phyloP scores from a whole-genome alignment of 1,140 invertebrate species.

The Pseudomyrmex gracilis region DNA sequence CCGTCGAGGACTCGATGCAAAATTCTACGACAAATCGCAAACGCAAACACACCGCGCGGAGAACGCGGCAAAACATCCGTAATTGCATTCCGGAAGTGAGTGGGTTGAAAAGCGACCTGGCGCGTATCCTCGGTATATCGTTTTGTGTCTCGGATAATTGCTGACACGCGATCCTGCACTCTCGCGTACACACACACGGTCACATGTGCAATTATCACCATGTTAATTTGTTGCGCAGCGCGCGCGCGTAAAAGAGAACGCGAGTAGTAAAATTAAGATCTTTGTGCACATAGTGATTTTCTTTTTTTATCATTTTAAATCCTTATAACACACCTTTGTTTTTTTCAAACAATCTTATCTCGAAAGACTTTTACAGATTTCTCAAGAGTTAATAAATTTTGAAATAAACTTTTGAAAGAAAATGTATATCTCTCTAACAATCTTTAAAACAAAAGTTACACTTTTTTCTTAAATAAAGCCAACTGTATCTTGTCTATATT shows the following conservation, averaged over 20 bases:
- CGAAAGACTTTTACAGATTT: background rate
- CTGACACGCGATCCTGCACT: conserved; percentile 54
- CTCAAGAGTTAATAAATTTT: too few relatives aligned
- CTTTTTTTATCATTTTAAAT: background rate
- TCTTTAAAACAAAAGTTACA: too few relatives aligned
- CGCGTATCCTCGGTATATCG: conserved; percentile 55
- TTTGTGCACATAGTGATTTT: too few relatives aligned
- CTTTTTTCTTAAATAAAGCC: too few relatives aligned
- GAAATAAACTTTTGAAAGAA: too few relatives aligned
- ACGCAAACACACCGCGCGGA: conserved; percentile 10
- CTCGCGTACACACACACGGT: background rate
- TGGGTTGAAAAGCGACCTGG: conserved; percentile 62
- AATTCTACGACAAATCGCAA: conserved; percentile 54
- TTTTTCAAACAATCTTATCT: background rate
- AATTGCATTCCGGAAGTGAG: conserved; percentile 71
- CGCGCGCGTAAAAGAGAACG: background rate
- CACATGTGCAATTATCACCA: conserved; percentile 3
- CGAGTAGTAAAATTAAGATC: background rate
- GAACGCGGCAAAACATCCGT: conserved; percentile 64
- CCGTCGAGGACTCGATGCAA: conserved; percentile 15
- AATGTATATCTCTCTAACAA: too few relatives aligned
- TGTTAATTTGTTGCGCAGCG: background rate
- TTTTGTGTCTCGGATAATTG: conserved; percentile 66
- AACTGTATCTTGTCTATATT: background rate
- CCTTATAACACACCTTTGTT: too few relatives aligned